A percentile compares a stretch with the other conserved stretches of the same genome.
Conservation (phyloP, 2,797 vertebrate species). For the Mormyrus proboscirostris region DNA sequence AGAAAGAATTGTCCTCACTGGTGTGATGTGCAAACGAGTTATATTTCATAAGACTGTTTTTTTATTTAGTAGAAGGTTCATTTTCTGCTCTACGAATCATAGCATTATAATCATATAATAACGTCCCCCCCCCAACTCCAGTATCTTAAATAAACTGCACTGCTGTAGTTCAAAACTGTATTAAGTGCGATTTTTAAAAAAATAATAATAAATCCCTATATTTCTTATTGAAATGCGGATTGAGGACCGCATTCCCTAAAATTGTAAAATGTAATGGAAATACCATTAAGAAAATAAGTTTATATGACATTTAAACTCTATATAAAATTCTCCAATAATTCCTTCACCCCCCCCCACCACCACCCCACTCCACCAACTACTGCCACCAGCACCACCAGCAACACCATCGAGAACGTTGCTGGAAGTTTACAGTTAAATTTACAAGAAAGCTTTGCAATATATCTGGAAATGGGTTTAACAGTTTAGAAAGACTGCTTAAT, state of each 20-base stretch:
- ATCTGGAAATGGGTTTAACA: slow-evolving; percentile 8
- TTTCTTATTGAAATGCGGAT: not conserved
- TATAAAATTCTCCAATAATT: not conserved
- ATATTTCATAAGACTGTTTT: not conserved
- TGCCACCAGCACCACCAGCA: not conserved
- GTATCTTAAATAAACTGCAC: not conserved
- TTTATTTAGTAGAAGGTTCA: not conserved
- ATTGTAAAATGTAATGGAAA: slow-evolving; percentile 3
- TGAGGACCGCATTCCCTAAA: not conserved
- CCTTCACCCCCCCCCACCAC: not conserved
- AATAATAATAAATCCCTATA: not conserved
- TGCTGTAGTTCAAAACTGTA: not conserved
- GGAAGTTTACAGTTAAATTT: slow-evolving; percentile 16
- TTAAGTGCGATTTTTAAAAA: not conserved
- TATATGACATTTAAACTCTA: not conserved
- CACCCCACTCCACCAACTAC: not conserved
- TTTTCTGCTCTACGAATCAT: not conserved
- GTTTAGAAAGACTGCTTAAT: not conserved
- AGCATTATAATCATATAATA: not conserved
- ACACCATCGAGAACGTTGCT: not conserved
- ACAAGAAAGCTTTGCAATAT: not conserved
- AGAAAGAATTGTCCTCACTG: not conserved
- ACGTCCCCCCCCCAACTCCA: not conserved
- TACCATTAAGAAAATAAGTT: not conserved
- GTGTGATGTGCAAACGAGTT: not conserved